Base-by-base conservation (phyloP, 1,140 invertebrate species). In the Eufriesea mexicana region DNA sequence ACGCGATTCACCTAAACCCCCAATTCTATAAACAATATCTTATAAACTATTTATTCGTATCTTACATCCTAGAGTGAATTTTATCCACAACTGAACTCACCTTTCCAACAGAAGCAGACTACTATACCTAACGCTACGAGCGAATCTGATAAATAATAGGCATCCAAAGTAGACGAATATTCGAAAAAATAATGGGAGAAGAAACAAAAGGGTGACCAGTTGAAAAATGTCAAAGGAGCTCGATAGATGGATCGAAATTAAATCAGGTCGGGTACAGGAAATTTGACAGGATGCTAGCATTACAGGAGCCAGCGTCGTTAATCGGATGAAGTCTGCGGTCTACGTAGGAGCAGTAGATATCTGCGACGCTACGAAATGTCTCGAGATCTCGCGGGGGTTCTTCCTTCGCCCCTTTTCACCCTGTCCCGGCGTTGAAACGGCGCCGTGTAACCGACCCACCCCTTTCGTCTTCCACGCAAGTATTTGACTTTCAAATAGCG, bases 401-500 rank as follows among this genome's bases (percentile, higher is more conserved):
- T 72, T 74, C 28, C 42, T 61, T 47, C 57, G 35, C 62, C 28
- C 61, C 68, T 20, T 51, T 70, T 70, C 61, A 5, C n/a, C 25
- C 20, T 25, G 4, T 25, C 45, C 28, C 47, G 28, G 20, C 49
- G 10, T 35, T 55, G 20, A 28, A 61, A 57, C 23, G 18, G 42
- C 2, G 2, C 8, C 49, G 25, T n/a, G 42, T 23, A 14, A 35
- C 10, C 62, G 5, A 16, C 54, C 0, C 51, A 12, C 28, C 35
- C 75, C 28, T 35, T 55, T 75, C 77, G 62, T 77, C 86, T 74
- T 73, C 77, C 78, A 79, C 84, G 86, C 79, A 64, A 84, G 79
- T 84, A 91, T 91, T 91, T 91, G 91, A 91, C 91, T 92, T 92
- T 92, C 90, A 91, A 92, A 92, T 92, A 67, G 81, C 70, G 18